These are phyloP conservation scores for Trematomus loennbergii DNA, from an alignment of 2,113 vertebrate genomes.

Conservation along the genomic window DNA sequence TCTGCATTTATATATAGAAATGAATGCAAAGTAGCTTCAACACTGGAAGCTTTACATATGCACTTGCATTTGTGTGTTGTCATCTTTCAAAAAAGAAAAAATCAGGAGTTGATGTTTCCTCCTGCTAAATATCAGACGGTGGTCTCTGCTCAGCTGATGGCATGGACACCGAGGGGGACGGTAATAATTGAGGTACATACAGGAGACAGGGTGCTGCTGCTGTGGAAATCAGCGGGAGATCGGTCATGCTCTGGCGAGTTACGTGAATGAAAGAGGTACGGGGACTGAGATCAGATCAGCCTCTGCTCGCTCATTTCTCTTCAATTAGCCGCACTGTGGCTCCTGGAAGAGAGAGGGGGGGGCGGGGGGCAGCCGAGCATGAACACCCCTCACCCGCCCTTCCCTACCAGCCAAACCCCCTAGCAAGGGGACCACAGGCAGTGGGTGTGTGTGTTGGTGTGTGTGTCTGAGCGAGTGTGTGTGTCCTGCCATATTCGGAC, in stretches of 20 bases:
- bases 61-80: too few species aligned
- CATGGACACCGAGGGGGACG: neutral
- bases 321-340: slow-evolving; percentile 82
- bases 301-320: slow-evolving; percentile 80
- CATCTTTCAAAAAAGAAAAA: too few species aligned
- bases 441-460: slow-evolving; percentile 55
- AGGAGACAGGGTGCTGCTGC: slow-evolving; percentile 28
- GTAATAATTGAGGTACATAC: slow-evolving; percentile 29
- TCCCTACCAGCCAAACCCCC: slow-evolving; percentile 62
- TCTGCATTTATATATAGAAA: neutral
- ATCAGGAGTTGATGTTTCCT: neutral
- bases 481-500: slow-evolving; percentile 80
- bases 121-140: neutral
- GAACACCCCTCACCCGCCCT: slow-evolving; percentile 39
- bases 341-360: slow-evolving; percentile 51
- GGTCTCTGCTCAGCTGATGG: neutral
- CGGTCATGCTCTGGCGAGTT: slow-evolving; percentile 30
- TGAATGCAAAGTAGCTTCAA: neutral
- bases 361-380: slow-evolving; percentile 62
- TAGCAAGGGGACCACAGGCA: slow-evolving; percentile 71
- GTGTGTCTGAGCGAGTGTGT: slow-evolving; percentile 47
- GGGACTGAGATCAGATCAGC: slow-evolving; percentile 66
- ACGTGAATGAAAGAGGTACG: neutral
- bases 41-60: neutral
- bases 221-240: slow-evolving; percentile 45